Evolutionary conservation across 2,113 vertebrate genomes (phyloP).

Genomic region (Trematomus loennbergii): DNA sequence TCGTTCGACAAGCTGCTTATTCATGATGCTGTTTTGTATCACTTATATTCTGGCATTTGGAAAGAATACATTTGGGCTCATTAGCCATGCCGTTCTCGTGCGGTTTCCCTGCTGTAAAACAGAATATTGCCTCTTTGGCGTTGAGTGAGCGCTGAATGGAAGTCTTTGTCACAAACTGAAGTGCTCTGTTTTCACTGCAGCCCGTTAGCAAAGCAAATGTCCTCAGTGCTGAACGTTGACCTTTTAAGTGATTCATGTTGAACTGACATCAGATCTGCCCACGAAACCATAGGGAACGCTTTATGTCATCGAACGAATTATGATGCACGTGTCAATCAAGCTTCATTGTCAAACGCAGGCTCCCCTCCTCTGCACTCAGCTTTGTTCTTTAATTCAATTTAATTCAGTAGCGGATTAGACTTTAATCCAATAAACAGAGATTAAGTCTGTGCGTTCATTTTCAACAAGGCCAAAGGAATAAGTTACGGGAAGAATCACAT

Average conservation of each 20-base stretch:
- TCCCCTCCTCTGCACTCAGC: neutral
- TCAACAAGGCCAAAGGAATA: neutral
- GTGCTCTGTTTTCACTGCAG: slow-evolving; percentile 24
- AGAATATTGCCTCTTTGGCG: slow-evolving; percentile 29
- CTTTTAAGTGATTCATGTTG: slow-evolving; percentile 61
- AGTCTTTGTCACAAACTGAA: slow-evolving; percentile 37
- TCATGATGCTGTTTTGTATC: too few relatives aligned
- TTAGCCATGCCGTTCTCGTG: neutral
- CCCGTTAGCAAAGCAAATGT: slow-evolving; percentile 28
- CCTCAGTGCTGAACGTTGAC: slow-evolving; percentile 56
- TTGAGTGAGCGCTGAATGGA: slow-evolving; percentile 34
- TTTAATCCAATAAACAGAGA: neutral
- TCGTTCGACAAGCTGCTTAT: too few relatives aligned
- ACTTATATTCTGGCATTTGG: neutral
- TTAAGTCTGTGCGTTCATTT: neutral
- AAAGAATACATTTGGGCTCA: slow-evolving; percentile 8
- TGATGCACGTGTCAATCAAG: neutral
- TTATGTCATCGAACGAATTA: neutral
- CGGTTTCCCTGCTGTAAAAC: neutral
- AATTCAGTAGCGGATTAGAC: neutral
- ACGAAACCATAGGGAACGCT: neutral
- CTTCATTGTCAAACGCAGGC: neutral
- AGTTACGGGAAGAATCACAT: too few relatives aligned
- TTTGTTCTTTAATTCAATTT: neutral
- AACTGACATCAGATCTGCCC: slow-evolving; percentile 39